Evolutionary conservation across 2,113 vertebrate species (phyloP).

Genomic region (Maccullochella peelii): DNA sequence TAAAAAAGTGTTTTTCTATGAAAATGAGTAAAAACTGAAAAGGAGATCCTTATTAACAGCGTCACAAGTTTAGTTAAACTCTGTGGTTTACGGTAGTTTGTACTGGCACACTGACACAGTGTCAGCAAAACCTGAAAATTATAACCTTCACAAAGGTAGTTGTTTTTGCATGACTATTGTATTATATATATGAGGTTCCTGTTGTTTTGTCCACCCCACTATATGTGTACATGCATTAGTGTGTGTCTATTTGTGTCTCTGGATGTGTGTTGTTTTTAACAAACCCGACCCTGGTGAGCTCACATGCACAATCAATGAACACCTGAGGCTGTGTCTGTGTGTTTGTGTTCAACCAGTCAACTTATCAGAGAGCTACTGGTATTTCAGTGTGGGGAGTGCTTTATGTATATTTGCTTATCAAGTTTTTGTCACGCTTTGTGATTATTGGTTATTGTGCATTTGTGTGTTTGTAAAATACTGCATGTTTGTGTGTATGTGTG

Average conservation of each 20-base stretch:
- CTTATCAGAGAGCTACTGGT: constrained; percentile 1
- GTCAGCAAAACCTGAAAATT: neutral
- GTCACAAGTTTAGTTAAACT: neutral
- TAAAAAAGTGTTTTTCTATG: neutral
- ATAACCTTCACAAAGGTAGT: neutral
- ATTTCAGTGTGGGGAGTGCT: neutral
- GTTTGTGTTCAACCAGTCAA: constrained; percentile 6
- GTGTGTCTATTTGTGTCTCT: neutral
- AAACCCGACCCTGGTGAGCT: neutral
- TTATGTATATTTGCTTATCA: constrained; percentile 6
- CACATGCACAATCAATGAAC: constrained; percentile 35
- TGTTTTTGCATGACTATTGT: neutral
- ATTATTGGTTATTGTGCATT: constrained; percentile 10
- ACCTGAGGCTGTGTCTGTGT: constrained; percentile 6
- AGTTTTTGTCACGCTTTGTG: neutral
- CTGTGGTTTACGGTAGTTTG: neutral
- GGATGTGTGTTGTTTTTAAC: constrained; percentile 18
- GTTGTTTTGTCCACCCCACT: neutral
- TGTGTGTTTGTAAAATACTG: constrained; percentile 36
- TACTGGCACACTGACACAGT: neutral
- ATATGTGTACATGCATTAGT: neutral
- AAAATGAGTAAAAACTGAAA: neutral
- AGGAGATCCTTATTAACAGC: neutral
- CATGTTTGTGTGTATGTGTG: neutral
- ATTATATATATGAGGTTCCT: neutral